Evolutionary conservation across 1,140 invertebrate genomes (phyloP).

Genomic region (Drosophila aff.): DNA sequence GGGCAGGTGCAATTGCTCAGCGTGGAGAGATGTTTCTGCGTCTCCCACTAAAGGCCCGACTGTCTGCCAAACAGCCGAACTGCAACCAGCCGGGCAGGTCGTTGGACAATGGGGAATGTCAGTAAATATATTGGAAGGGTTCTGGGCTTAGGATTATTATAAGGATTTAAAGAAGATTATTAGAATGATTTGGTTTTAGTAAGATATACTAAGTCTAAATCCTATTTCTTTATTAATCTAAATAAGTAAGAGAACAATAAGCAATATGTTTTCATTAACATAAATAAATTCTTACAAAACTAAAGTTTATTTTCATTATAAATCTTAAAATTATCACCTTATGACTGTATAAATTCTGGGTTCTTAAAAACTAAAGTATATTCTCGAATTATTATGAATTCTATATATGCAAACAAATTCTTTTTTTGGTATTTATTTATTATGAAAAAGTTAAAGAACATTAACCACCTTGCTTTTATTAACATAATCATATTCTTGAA

Average conservation of each 20-base stretch:
- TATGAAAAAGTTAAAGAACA: too few species aligned
- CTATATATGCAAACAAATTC: too few species aligned
- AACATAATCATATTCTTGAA: too few species aligned
- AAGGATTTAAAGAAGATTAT: too few species aligned
- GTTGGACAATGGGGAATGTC: constrained; percentile 43
- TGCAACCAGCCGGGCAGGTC: constrained; percentile 47
- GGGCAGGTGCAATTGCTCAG: constrained; percentile 77
- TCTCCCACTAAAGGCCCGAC: constrained; percentile 71
- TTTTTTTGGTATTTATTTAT: too few species aligned
- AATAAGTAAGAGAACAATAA: neutral
- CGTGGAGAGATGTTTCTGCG: constrained; percentile 38
- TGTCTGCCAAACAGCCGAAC: constrained; percentile 46
- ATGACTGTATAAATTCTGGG: too few species aligned
- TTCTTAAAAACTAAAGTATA: too few species aligned
- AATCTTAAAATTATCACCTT: neutral
- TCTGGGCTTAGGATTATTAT: neutral
- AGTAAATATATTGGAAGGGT: neutral
- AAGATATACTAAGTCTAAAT: too few species aligned
- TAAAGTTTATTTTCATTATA: neutral
- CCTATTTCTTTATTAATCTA: neutral
- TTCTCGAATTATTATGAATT: too few species aligned
- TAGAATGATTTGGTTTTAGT: too few species aligned
- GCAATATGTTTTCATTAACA: neutral
- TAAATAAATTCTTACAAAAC: neutral
- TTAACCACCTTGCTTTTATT: too few species aligned